phyloP scores from a whole-genome alignment of 2,113 vertebrate species.

The Tachysurus fulvidraco region DNA sequence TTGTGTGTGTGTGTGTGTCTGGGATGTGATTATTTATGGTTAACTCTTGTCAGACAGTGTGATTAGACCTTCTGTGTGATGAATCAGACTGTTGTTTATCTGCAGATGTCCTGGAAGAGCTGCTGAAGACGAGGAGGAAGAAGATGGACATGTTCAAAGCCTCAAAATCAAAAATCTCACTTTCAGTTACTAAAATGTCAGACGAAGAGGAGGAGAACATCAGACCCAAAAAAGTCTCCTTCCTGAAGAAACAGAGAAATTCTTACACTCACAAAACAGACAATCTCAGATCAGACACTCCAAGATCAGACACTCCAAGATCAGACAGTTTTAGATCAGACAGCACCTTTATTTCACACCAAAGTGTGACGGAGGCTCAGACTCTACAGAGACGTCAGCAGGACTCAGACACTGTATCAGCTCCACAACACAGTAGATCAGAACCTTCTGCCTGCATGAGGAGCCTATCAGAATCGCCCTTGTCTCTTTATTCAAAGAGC shows the following conservation, averaged over 20 bases:
- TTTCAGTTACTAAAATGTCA: slow-evolving; percentile 67
- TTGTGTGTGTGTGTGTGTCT: too few relatives aligned
- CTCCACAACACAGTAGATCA: slow-evolving; percentile 2
- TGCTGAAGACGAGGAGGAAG: slow-evolving; percentile 66
- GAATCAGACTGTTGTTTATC: slow-evolving; percentile 7
- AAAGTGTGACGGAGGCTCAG: not conserved
- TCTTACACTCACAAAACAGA: slow-evolving; percentile 24
- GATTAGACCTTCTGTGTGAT: not conserved
- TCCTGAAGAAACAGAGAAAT: slow-evolving; percentile 67
- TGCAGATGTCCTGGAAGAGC: slow-evolving; percentile 68
- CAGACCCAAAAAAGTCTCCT: slow-evolving; percentile 70
- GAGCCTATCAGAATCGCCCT: slow-evolving; percentile 50
- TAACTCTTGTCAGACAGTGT: not conserved
- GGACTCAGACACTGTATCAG: slow-evolving; percentile 36
- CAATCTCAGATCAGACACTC: not conserved
- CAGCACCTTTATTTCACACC: not conserved
- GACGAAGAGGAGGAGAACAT: slow-evolving; percentile 73
- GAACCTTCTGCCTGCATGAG: slow-evolving; percentile 9
- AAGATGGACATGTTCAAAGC: slow-evolving; percentile 57
- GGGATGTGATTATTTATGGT: not conserved
- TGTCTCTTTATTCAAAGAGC: slow-evolving; percentile 56
- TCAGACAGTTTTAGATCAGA: not conserved
- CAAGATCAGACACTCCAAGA: not conserved
- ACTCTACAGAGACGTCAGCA: slow-evolving; percentile 34
- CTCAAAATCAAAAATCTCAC: slow-evolving; percentile 63